Percentiles rank a stretch among this genome's conserved stretches.
These are phyloP conservation scores for Acanthosoma haemorrhoidale DNA, from an alignment of 2,888 invertebrate species.

Conservation along the genomic window DNA sequence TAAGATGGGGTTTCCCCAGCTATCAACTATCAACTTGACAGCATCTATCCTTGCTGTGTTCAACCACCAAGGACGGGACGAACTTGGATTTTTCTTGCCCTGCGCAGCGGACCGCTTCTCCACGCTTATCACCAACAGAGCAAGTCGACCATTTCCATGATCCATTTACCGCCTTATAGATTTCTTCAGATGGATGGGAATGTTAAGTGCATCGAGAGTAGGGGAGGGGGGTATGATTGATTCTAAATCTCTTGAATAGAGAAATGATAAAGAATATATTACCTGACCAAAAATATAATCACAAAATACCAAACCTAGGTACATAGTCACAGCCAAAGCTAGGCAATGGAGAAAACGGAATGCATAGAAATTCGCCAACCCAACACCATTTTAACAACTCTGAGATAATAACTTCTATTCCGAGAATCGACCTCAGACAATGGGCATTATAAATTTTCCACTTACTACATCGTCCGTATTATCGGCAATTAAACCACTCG, in stretches of 20 bases:
- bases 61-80: background rate
- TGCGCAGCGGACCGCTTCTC: constrained; percentile 16
- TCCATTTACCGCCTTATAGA: background rate
- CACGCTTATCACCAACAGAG: constrained; percentile 28
- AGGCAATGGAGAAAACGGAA: too few species aligned
- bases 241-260: too few species aligned
- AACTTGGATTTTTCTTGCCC: constrained; percentile 20
- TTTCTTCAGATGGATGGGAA: background rate
- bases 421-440: background rate
- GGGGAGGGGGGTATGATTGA: too few species aligned
- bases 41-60: background rate
- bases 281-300: too few species aligned
- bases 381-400: background rate
- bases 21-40: too few species aligned
- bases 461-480: background rate
- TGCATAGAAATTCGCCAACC: background rate
- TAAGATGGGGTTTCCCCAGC: too few species aligned
- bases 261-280: too few species aligned
- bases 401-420: background rate
- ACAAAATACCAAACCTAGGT: too few species aligned
- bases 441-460: background rate
- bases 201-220: too few species aligned
- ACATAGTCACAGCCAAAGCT: too few species aligned
- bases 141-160: background rate
- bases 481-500: background rate